Base-by-base conservation (phyloP, 30 jellyfish, hydroid and myxozoan species). In the Turritopsis rubra region DNA sequence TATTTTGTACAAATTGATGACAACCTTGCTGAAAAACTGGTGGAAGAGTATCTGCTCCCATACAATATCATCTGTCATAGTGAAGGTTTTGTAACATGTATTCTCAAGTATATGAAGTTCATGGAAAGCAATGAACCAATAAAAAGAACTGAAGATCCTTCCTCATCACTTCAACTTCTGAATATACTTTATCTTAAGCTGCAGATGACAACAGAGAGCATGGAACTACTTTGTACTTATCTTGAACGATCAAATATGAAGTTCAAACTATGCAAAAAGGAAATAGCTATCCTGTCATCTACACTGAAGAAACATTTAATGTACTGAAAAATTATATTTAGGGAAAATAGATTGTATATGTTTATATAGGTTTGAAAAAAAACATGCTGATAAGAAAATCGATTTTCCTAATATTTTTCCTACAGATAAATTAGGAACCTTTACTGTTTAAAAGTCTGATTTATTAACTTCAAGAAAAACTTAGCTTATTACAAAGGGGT, bases 31-130 rank as follows among this genome's bases (percentile, higher is more conserved):
- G 28, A 19, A 0, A 3, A 53, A 77, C 4, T 77, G 72, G n/a
- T 66, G 27, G 71, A 77, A 77, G 85, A 77, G 18, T 77, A 77
- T 52, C 72, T 77, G 27, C 23, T 77, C 21, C 85, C 85, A 7
- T 77, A 26, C 71, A 68, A 23, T 23, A 0, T 68, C 1, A 23
- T 7, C 31, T 27, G 31, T 27, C 30, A 68, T 68, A n/a, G 30
- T 27, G 77, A 23, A 68, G 21, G 8, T 68, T 68, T 68, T 9
- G 30, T 68, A 9, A 68, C 28, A n/a, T 7, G 30, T 27, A 68
- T 68, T 7, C 30, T 68, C 16, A 68, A 68, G 19, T 68, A 68
- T 27, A 68, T 68, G 77, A 27, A 27, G 28, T 19, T 68, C 31
- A n/a, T 68, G 8, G 30, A 68, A 8, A 0, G 31, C 77, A 27